Evolutionary conservation across 2,113 vertebrate genomes (phyloP).

Genomic region (Cromileptes altivelis): DNA sequence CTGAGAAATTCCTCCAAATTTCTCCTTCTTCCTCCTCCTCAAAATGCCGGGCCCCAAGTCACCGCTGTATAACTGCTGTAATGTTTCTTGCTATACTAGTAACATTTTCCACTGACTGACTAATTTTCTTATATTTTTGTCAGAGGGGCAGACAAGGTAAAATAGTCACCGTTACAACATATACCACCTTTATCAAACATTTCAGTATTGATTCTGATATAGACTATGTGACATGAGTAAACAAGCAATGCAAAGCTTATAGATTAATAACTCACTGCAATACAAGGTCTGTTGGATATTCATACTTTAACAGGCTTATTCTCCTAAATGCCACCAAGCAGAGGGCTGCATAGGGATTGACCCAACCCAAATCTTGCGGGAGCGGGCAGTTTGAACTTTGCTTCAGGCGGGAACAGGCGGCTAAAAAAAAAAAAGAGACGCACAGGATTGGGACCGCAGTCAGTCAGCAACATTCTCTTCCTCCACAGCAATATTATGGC

Average conservation of each 20-base stretch:
- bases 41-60: too few species aligned
- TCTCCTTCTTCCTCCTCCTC: too few species aligned
- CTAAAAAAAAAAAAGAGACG: too few species aligned
- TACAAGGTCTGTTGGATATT: background rate
- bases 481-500: too few species aligned
- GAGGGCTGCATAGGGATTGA: too few species aligned
- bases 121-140: background rate
- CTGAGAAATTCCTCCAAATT: too few species aligned
- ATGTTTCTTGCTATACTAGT: background rate
- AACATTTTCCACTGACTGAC: background rate
- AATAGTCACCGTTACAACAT: background rate
- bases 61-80: too few species aligned
- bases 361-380: too few species aligned
- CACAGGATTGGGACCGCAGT: too few species aligned
- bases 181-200: background rate
- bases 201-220: background rate
- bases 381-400: too few species aligned
- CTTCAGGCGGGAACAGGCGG: too few species aligned
- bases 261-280: background rate
- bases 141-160: background rate
- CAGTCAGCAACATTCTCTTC: too few species aligned
- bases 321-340: conserved; percentile 26
- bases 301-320: conserved; percentile 18
- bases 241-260: background rate
- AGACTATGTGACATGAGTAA: background rate